Evolutionary conservation across 2,888 invertebrate species (phyloP).

Genomic region (Acanthosepion esculentum): DNA sequence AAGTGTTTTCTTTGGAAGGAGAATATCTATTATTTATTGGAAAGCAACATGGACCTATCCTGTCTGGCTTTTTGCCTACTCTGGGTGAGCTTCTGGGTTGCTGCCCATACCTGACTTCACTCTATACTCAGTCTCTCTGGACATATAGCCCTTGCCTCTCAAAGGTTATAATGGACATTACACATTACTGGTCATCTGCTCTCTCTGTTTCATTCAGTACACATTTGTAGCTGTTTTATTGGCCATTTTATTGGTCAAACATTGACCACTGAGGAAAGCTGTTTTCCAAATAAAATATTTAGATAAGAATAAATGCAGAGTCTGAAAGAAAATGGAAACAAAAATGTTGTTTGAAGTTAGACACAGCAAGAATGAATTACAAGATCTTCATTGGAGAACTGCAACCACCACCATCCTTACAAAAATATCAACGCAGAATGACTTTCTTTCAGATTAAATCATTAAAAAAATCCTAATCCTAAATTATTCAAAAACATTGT

Average conservation of each 20-base stretch:
- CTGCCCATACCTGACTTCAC: neutral
- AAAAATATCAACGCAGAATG: neutral
- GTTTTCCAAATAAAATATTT: neutral
- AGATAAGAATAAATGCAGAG: neutral
- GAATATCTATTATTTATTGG: neutral
- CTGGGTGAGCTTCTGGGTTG: neutral
- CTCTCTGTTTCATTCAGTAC: neutral
- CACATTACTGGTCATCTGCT: slow-evolving; percentile 7
- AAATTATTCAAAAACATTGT: neutral
- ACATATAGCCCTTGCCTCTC: neutral
- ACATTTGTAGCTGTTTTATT: slow-evolving; percentile 18
- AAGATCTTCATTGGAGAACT: neutral
- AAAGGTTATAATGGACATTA: neutral
- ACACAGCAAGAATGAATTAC: neutral
- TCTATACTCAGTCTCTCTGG: neutral
- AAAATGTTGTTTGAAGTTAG: neutral
- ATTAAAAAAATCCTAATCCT: neutral
- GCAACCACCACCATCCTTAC: neutral
- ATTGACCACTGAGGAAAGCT: neutral
- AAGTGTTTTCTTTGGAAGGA: neutral
- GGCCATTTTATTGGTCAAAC: neutral
- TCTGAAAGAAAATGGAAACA: neutral
- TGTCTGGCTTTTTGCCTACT: neutral
- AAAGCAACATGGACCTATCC: neutral
- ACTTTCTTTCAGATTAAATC: neutral